Percentiles rank a stretch among this genome's conserved stretches.
These are phyloP conservation scores for Liolophura sinensis DNA, from an alignment of 1,140 invertebrate genomes.

Conservation along the genomic window DNA sequence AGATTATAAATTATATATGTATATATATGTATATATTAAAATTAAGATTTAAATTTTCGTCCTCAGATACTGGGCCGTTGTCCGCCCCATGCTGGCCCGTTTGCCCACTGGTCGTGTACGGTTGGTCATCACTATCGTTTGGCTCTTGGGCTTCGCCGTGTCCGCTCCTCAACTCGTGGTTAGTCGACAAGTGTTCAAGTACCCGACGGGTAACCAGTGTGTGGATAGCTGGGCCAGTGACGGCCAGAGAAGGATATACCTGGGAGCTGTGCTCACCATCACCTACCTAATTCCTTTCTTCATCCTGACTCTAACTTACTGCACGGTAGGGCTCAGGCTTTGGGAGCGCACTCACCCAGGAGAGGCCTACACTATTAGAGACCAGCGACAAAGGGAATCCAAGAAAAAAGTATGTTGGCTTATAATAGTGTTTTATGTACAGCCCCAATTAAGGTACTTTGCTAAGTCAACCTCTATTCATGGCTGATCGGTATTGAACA, in stretches of 20 bases:
- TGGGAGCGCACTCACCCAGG: conserved; percentile 60
- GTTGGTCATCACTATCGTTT: conserved; percentile 14
- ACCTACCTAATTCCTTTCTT: conserved; percentile 61
- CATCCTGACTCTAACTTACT: conserved; percentile 58
- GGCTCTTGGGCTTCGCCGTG: conserved; percentile 11
- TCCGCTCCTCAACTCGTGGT: conserved; percentile 11
- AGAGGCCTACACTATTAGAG: conserved; percentile 58
- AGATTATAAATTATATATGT: too few relatives aligned
- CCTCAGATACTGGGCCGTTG: conserved; percentile 31
- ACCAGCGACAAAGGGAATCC: conserved; percentile 55
- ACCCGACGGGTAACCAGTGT: conserved; percentile 14
- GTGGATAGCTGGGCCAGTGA: conserved; percentile 31
- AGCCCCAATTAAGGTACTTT: too few relatives aligned
- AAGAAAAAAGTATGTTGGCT: conserved; percentile 59
- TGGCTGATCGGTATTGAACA: not conserved
- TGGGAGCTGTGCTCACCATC: conserved; percentile 56
- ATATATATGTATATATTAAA: too few relatives aligned
- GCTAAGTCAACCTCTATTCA: too few relatives aligned
- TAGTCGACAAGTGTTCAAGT: not conserved
- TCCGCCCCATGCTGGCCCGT: conserved; percentile 33
- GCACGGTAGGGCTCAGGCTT: conserved; percentile 35
- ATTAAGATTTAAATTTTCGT: too few relatives aligned
- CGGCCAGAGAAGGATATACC: conserved; percentile 49
- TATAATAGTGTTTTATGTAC: not conserved
- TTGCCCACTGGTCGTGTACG: conserved; percentile 4